Evolutionary conservation across 2,797 vertebrate genomes (phyloP), one percentile per base, ranked within the genome.

Genomic region (Malurus splendens): DNA sequence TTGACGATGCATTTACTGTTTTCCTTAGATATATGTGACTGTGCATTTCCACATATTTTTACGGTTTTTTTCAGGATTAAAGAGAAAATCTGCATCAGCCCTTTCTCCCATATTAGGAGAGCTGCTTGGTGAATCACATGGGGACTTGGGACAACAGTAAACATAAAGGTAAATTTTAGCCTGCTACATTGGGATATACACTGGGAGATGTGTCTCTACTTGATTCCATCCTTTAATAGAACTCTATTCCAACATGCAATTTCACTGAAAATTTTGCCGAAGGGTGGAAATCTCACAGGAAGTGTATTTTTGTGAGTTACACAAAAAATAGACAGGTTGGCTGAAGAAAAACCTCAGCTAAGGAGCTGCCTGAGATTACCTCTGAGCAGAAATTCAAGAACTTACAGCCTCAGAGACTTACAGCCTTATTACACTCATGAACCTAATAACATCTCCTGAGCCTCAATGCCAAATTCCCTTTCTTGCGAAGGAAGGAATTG

Each of bases 111-210:
- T 28, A 66, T 23, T n/a, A 70, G n/a, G 39, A 66, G 24, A 61
- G 74, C 8, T 32, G 25, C 16, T 39, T 38, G 20, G n/a, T 66
- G 45, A 66, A 71, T 80, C 39, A 41, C 39, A 41, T 0, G 0
- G 56, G 51, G n/a, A 33, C 2, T 0, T 85, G n/a, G 41, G 48
- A 48, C 45, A 73, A 36, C 30, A 50, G 33, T 14, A 36, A 59
- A 41, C 17, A 39, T 7, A 56, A 64, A 47, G 30, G 19, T 64
- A 56, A 52, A 22, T 56, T 56, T 82, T 64, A 64, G 27, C 28
- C 27, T 24, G 6, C 8, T 54, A 24, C 19, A 7, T 16, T 62
- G 66, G 57, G 55, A 56, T 25, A 12, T 6, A 54, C 22, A 18
- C 32, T 64, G 74, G 38, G 57, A 67, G 38, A 71, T 41, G 42